A percentile compares a stretch with the other conserved stretches of the same genome.
Conservation (phyloP, 2,797 vertebrate species). For the Fringilla coelebs region DNA sequence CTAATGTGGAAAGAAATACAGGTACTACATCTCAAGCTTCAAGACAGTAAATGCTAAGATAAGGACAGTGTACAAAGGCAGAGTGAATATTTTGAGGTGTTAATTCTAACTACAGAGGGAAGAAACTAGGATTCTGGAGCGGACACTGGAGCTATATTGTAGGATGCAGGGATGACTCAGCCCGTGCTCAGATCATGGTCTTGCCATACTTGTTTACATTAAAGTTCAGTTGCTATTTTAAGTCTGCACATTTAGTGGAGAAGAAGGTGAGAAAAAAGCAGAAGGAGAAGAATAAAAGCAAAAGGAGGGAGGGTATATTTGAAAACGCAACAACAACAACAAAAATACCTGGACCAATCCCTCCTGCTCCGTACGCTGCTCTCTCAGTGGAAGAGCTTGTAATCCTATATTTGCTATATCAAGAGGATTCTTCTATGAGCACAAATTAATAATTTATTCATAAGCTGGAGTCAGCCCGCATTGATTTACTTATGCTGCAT, state of each 20-base stretch:
- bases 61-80: not conserved
- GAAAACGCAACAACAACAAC: not conserved
- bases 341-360: conserved; percentile 37
- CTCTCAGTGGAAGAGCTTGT: conserved; percentile 14
- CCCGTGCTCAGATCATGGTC: conserved; percentile 25
- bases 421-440: conserved; percentile 61
- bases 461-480: conserved; percentile 45
- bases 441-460: conserved; percentile 75
- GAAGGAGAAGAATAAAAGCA: not conserved
- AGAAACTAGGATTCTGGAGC: not conserved
- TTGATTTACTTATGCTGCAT: conserved; percentile 34
- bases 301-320: not conserved
- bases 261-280: not conserved
- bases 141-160: not conserved
- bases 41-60: not conserved
- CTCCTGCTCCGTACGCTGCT: not conserved
- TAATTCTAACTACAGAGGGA: not conserved
- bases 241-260: not conserved
- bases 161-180: conserved; percentile 76
- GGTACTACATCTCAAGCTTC: not conserved
- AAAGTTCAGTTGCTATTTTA: conserved; percentile 61
- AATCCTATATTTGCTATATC: conserved; percentile 51
- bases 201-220: conserved; percentile 29
- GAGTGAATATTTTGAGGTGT: not conserved
- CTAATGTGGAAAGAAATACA: not conserved